Evolutionary conservation across 1,140 invertebrate genomes (phyloP).

Genomic region (Drosophila obscura): DNA sequence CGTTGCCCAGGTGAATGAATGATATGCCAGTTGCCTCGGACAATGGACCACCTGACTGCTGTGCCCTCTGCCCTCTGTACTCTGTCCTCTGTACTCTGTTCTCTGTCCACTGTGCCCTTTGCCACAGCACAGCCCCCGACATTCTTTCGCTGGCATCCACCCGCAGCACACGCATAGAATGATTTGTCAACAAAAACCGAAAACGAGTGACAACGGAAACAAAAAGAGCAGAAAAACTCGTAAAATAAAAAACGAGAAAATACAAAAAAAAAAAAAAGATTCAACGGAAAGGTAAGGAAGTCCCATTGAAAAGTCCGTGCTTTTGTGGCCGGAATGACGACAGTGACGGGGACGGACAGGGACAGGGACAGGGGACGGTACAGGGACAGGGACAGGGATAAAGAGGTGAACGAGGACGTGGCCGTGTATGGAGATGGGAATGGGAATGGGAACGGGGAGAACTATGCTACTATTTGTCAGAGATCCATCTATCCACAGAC

Average conservation of each 20-base stretch:
- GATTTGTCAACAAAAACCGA: constrained; percentile 48
- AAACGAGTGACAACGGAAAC: constrained; percentile 11
- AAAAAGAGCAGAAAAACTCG: constrained; percentile 7
- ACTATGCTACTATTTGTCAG: background rate
- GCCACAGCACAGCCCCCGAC: background rate
- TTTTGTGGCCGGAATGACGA: constrained; percentile 42
- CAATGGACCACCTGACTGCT: constrained; percentile 34
- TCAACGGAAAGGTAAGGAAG: constrained; percentile 50
- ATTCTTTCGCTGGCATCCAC: background rate
- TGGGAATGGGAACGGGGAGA: too few relatives aligned
- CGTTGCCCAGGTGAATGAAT: constrained; percentile 40
- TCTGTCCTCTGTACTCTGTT: background rate
- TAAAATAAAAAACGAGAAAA: background rate
- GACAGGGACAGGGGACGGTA: background rate
- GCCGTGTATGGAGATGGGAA: background rate
- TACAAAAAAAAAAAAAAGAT: constrained; percentile 18
- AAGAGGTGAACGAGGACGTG: background rate
- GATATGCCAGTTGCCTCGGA: constrained; percentile 50
- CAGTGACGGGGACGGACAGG: constrained; percentile 5
- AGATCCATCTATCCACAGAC: constrained; percentile 13
- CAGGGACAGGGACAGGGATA: constrained; percentile 4
- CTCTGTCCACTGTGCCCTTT: too few relatives aligned
- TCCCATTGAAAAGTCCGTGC: constrained; percentile 47
- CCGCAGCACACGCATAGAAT: constrained; percentile 31
- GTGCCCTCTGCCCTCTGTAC: constrained; percentile 8